Evolutionary conservation across 2,888 invertebrate species (phyloP), one percentile per base, ranked within the genome.

Genomic region (Caenorhabditis wallacei): DNA sequence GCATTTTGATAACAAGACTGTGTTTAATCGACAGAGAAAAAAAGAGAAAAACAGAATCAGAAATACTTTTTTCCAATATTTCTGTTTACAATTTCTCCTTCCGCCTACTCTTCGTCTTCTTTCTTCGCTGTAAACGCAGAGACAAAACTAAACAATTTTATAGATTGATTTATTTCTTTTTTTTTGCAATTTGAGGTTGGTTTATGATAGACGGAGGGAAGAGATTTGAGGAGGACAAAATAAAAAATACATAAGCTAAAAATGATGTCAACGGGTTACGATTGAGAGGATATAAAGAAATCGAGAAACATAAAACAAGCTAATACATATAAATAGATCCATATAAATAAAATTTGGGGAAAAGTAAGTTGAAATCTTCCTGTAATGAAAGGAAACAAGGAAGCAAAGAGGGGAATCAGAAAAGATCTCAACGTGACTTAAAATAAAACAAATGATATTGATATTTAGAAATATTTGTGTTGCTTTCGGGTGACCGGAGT

Each of bases 141-240:
- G 53, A 53, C 53, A 66, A 53, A 66, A 66, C 66, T 53, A 66
- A 66, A 66, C 66, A 66, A 64, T 66, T 66, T 64, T 69, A 40
- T 54, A 20, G 56, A 70, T 70, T 59, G 70, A 70, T 70, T 70
- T 70, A 70, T 70, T 70, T 46, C 22, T n/a, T n/a, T n/a, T 70
- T 10, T 56, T 57, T 22, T 4, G 48, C 43, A 43, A 7, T 70
- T 69, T 43, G 56, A 56, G 26, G 26, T 56, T 24, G 54, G 59
- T 59, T 48, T 46, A 57, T 46, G 22, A 24, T 13, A 5, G 66
- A 40, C 20, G 11, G 35, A 13, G 53, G 53, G 37, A 13, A n/a
- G 22, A 37, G n/a, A 16, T 24, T 30, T 13, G 16, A 10, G 30
- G n/a, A 30, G n/a, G n/a, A 13, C 30, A 16, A 56, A 53, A 66